Evolutionary conservation across 2,797 vertebrate genomes (phyloP), one percentile per base, ranked within the genome.

Genomic region (Ctenopoma multispine): DNA sequence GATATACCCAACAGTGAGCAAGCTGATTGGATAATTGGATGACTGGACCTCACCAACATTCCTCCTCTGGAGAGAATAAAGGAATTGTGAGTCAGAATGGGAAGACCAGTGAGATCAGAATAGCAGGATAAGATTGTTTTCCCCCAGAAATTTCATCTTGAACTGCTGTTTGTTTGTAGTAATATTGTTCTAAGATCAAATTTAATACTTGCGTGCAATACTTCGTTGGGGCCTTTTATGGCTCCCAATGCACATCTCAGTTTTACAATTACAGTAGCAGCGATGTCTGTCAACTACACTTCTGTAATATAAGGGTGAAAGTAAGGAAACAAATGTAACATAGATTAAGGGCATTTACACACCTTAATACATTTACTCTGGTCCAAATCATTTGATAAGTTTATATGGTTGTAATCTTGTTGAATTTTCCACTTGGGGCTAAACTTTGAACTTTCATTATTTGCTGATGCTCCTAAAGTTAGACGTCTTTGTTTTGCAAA

Each of bases 1-100:
- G 80, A 83, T 79, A 72, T 36, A 65, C 55, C 85, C 79, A 54
- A 77, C 79, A 73, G 75, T 53, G 79, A 83, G 73, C 51, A 0
- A 65, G 47, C 57, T 85, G 81, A 91, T 84, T 87, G 81, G 82
- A 84, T 87, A 89, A 90, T 79, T 83, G 86, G 81, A 80, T 80
- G 76, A 81, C 58, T 75, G 80, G 77, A 86, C 77, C 43, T 70
- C 62, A 53, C 41, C 53, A 63, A 24, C 40, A 14, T 67, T 55
- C 43, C 41, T 77, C 54, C 59, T 7, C 20, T 48, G 14, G 31
- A 66, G 51, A 69, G 50, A 57, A 51, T 59, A 76, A 69, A 79
- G 7, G 34, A 68, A 72, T 50, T 58, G 44, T 65, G 54, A 46
- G 43, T 14, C 64, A 54, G 48, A 50, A 65, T 51, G 21, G 66